Conservation (phyloP, 1,140 invertebrate species). For the Cylas formicarius region DNA sequence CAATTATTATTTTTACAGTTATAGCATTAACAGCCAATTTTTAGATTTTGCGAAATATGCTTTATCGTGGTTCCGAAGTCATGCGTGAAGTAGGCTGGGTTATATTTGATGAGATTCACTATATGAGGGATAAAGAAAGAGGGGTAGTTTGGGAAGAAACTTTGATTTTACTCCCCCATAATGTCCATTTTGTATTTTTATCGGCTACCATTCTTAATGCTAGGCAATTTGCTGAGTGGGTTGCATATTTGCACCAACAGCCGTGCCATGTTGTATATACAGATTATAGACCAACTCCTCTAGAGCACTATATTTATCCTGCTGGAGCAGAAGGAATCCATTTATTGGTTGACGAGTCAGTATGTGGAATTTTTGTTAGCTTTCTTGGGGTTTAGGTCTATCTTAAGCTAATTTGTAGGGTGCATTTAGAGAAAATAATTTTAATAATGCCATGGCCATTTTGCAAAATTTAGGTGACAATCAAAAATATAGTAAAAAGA, state of each 20-base stretch:
- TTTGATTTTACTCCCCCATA: slow-evolving; percentile 93
- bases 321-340: slow-evolving; percentile 92
- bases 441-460: slow-evolving; percentile 89
- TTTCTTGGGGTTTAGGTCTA: no score
- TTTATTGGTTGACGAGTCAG: slow-evolving; percentile 89
- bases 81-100: slow-evolving; percentile 99
- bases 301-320: slow-evolving; percentile 98
- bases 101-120: slow-evolving; percentile 99
- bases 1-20: no score
- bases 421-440: slow-evolving; percentile 95
- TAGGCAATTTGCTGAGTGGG: slow-evolving; percentile 97
- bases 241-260: slow-evolving; percentile 91
- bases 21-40: no score
- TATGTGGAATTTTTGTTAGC: no score
- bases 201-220: slow-evolving; percentile 99
- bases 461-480: slow-evolving; percentile 68
- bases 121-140: slow-evolving; percentile 98
- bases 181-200: slow-evolving; percentile 97
- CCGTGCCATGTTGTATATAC: slow-evolving; percentile 99
- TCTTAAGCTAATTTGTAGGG: slow-evolving; percentile 47
- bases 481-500: slow-evolving; percentile 66
- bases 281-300: slow-evolving; percentile 92
- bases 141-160: slow-evolving; percentile 99
- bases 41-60: slow-evolving; percentile 94
- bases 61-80: slow-evolving; percentile 95